These are phyloP conservation scores for Dynastes maya DNA, from an alignment of 2,888 invertebrate species.

Conservation along the genomic window DNA sequence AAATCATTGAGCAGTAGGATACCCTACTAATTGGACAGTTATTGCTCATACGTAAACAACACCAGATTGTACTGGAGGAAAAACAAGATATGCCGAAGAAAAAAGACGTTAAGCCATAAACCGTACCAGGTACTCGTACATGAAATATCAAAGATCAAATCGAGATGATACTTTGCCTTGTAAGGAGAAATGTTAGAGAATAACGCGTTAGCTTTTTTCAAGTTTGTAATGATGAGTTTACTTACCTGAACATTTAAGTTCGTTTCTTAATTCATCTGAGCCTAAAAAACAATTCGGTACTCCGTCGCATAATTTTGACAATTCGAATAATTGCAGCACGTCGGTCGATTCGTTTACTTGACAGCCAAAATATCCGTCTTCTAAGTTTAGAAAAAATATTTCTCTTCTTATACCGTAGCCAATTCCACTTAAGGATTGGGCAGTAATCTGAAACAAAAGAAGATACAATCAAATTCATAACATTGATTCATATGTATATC, in stretches of 20 bases:
- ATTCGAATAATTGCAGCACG: constrained; percentile 94
- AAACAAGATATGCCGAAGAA: constrained; percentile 3
- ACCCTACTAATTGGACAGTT: constrained; percentile 35
- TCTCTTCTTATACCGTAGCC: constrained; percentile 90
- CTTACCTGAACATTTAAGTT: constrained; percentile 95
- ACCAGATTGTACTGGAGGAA: constrained; percentile 5
- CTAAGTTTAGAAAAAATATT: constrained; percentile 96
- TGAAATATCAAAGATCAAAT: constrained; percentile 5
- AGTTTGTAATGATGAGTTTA: not conserved
- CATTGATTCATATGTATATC: not conserved
- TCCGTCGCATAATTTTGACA: constrained; percentile 95
- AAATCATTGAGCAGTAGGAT: constrained; percentile 19
- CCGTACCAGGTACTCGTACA: constrained; percentile 2
- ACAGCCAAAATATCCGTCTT: constrained; percentile 98
- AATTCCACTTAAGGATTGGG: constrained; percentile 86
- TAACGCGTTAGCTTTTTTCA: not conserved
- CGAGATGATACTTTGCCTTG: not conserved
- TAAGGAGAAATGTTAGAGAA: not conserved
- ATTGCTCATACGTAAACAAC: constrained; percentile 21
- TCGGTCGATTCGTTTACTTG: constrained; percentile 97
- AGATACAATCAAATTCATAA: constrained; percentile 49
- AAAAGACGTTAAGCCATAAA: constrained; percentile 1
- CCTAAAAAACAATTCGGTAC: constrained; percentile 92
- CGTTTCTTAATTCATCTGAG: constrained; percentile 90
- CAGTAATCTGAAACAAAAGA: constrained; percentile 74